Evolutionary conservation across 1,140 invertebrate genomes (phyloP), one percentile per base, ranked within the genome.

Genomic region (Listronotus bonariensis): DNA sequence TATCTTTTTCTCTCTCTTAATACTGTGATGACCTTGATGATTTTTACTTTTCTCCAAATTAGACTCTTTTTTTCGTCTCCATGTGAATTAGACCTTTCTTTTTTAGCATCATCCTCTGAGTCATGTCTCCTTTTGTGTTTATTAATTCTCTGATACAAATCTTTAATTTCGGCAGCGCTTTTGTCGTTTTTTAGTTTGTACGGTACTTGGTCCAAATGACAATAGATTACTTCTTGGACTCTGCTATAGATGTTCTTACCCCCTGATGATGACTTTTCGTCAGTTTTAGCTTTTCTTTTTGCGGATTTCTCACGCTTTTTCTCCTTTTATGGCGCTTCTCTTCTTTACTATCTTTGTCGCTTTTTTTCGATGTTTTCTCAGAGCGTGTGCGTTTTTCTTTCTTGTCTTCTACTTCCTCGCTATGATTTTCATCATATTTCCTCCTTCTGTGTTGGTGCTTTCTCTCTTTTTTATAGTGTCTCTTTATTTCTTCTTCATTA

Each of bases 201-300:
- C 4, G 64, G 56, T 6, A 38, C 10, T 32, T 60, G 64, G 17
- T 48, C 34, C 41, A 59, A 34, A 34, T 66, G 56, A 38, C 64
- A 66, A 49, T 45, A 66, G 34, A 66, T 60, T 10, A 66, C 64
- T 60, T 66, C 56, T 46, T 66, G 56, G 2, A 66, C 56, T 9
- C 6, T 43, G 14, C 15, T 45, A 26, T 20, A 34, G 7, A 14
- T 9, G n/a, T 34, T 38, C 10, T 36, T 49, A n/a, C 36, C 36
- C 3, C n/a, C 3, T 34, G 8, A 4, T 3, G 48, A 34, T 5
- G 52, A 15, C 7, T 52, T 61, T 15, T 18, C 17, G 6, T 43
- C 20, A 10, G 1, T 54, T 49, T 40, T 49, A 34, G 14, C 14
- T 20, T 26, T 38, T 49, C 32, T 38, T 26, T 40, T 48, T 1